Evolutionary conservation across 2,888 invertebrate species (phyloP), one percentile per base, ranked within the genome.

Genomic region (Hipparchia sbordonii): DNA sequence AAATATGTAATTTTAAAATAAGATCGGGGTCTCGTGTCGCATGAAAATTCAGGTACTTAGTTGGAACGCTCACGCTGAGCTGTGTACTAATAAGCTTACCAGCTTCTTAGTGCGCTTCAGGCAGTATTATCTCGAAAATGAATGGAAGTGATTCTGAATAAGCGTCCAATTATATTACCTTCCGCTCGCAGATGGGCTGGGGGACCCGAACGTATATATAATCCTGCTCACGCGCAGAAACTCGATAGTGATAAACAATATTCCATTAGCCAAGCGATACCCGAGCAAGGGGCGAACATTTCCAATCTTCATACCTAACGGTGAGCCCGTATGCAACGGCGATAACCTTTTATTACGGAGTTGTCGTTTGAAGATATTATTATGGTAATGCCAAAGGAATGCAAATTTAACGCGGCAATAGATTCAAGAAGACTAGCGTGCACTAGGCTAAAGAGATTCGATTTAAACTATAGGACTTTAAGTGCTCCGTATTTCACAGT

Each of bases 131-230:
- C 90, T 84, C 82, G 83, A 82, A 86, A 89, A 92, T 93, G 90
- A 91, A 91, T 92, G 91, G 90, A 88, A 82, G 87, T 86, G 89
- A 90, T 92, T 91, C 85, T 88, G 87, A 87, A 89, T 89, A 89
- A 88, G 87, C 88, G 88, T 87, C 88, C 91, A 91, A 39, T 39
- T 39, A 39, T 23, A 91, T 92, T 92, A 92, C 87, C 82, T 85
- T 80, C 80, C 81, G 81, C 79, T 84, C 85, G 84, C 82, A 87
- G 86, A 87, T 23, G 23, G 23, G 23, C 89, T 82, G 85, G 85
- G 83, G 87, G 86, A 85, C 84, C 85, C 82, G 86, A 86, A 84
- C 86, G 85, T 90, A 90, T 12, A 91, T 91, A 92, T 91, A 91
- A 91, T 88, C 86, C 84, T 88, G 87, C 87, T 87, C 90, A 87